A percentile compares a stretch with the other conserved stretches of the same genome.
phyloP scores from a whole-genome alignment of 2,797 vertebrate species.

The Cirrhinus molitorella region DNA sequence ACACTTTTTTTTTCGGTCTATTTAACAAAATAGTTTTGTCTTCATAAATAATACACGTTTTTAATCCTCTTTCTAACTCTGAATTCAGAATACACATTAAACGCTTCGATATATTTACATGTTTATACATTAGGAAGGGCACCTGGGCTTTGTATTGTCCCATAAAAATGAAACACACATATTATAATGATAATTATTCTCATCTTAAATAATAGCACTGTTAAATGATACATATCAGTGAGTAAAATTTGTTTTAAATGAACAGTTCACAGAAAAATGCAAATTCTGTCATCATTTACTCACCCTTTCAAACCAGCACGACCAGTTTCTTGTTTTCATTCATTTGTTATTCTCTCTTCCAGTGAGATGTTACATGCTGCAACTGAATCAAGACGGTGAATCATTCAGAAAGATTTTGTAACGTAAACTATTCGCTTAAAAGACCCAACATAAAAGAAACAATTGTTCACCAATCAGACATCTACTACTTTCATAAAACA shows the following conservation, averaged over 20 bases:
- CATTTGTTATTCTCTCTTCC: neutral
- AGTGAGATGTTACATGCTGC: neutral
- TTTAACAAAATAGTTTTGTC: constrained; percentile 99
- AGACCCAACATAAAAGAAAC: neutral
- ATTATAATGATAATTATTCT: constrained; percentile 22
- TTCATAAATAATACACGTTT: constrained; percentile 86
- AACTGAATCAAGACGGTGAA: neutral
- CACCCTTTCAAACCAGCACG: neutral
- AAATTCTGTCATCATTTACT: neutral
- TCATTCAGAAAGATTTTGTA: neutral
- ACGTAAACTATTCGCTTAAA: neutral
- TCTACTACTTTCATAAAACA: neutral
- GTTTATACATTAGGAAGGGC: constrained; percentile 72
- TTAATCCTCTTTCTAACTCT: constrained; percentile 76
- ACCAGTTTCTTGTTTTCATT: neutral
- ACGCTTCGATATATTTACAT: constrained; percentile 80
- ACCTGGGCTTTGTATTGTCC: constrained; percentile 68
- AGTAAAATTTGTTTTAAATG: constrained; percentile 7
- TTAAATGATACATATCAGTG: constrained; percentile 15
- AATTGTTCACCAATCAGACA: neutral
- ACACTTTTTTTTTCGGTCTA: constrained; percentile 87
- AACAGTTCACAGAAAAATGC: neutral
- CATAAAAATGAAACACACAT: constrained; percentile 38
- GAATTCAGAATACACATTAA: constrained; percentile 80
- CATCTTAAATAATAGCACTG: constrained; percentile 20